Evolutionary conservation across 2,113 vertebrate species (phyloP), one percentile per base, ranked within the genome.

Genomic region (Benitochromis conjunctus): DNA sequence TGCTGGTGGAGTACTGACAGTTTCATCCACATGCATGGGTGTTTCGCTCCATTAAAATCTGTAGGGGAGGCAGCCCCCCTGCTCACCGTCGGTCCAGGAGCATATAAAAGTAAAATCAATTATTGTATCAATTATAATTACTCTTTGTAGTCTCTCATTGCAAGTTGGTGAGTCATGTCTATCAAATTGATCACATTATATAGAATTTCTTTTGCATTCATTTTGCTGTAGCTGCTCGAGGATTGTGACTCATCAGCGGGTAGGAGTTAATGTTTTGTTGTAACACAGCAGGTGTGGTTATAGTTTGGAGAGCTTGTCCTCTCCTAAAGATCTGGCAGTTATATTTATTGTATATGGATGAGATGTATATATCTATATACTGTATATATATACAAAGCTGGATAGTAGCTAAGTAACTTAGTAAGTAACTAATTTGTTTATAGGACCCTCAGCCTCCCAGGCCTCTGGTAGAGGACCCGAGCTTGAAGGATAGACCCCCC

Each of bases 211-310:
- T 89, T 21, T 57, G 36, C 34, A 79, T 87, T 84, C 3, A 55
- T 69, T 58, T 90, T 46, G 48, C 55, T 83, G 55, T 81, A 82
- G 87, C 21, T 58, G 69, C 78, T 82, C 51, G 26, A 84, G 85
- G 57, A 80, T 43, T 69, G 19, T 94, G 91, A 93, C 79, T 93
- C 90, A 93, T 58, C 29, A 38, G 81, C 29, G 88, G 77, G 93
- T 91, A 85, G 93, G 92, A 91, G 89, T 85, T 74, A 24, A 86
- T 89, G 85, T 88, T 90, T 88, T 79, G 83, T 80, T 89, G 57
- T 46, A 62, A 79, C 51, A 60, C 82, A 84, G 86, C 82, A 86
- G 88, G 85, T 90, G 71, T 82, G 78, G 56, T 41, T 79, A 60
- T 19, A 80, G 51, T 74, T 87, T 51, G 21, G 79, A 84, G 51